Evolutionary conservation across 2,113 vertebrate species (phyloP).

Genomic region (Oncorhynchus clarkii): DNA sequence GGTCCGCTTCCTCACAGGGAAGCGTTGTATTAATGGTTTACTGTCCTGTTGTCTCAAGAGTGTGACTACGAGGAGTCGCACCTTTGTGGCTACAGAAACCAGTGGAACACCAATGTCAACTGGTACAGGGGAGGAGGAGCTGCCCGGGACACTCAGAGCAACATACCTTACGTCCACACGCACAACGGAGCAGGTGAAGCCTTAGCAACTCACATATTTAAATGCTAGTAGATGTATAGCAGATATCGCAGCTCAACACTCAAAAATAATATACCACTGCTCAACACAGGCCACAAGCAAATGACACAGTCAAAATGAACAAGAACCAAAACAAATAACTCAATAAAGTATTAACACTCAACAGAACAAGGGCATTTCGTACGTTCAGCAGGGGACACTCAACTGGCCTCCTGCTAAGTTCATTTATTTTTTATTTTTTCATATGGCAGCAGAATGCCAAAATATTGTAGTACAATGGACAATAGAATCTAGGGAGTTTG

Average conservation of each 20-base stretch:
- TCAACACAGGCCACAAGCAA: neutral
- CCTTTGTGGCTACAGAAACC: constrained; percentile 91
- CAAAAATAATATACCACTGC: too few species aligned
- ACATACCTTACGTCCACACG: constrained; percentile 80
- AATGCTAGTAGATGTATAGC: neutral
- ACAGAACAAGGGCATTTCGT: too few species aligned
- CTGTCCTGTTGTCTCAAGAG: constrained; percentile 65
- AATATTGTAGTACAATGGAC: too few species aligned
- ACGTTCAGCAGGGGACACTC: too few species aligned
- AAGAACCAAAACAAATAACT: too few species aligned
- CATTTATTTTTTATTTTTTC: too few species aligned
- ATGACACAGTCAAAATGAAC: neutral
- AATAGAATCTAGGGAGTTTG: neutral
- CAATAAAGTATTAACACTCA: too few species aligned
- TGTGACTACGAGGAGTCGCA: constrained; percentile 94
- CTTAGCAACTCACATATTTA: neutral
- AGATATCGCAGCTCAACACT: neutral
- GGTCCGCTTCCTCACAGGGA: neutral
- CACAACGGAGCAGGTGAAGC: constrained; percentile 79
- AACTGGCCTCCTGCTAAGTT: too few species aligned
- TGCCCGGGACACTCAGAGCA: constrained; percentile 64
- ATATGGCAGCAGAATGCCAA: too few species aligned
- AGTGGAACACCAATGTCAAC: constrained; percentile 91
- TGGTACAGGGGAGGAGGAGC: constrained; percentile 91
- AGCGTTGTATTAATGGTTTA: neutral